A percentile compares a stretch with the other conserved stretches of the same genome.
phyloP scores from a whole-genome alignment of 2,888 invertebrate species.

The Plebejus melissa region DNA sequence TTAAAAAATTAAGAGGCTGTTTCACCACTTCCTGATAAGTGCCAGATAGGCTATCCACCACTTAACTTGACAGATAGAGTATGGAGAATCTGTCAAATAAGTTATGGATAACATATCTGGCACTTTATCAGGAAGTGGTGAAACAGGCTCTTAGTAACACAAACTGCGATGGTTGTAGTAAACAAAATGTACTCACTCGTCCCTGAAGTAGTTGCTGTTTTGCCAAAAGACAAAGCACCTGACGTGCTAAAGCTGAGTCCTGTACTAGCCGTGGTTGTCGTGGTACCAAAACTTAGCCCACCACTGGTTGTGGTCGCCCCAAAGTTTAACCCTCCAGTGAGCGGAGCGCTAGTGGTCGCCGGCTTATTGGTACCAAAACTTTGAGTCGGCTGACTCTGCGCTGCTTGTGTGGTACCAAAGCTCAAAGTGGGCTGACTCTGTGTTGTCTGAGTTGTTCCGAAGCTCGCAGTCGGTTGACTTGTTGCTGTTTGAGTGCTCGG shows the following conservation, averaged over 20 bases:
- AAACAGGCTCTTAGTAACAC: too few relatives aligned
- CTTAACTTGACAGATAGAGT: too few relatives aligned
- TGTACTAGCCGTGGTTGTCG: conserved; percentile 24
- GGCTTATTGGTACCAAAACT: conserved; percentile 30
- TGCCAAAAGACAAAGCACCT: conserved; percentile 38
- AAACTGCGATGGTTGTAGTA: not conserved
- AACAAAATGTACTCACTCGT: conserved; percentile 40
- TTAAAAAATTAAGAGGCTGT: too few relatives aligned
- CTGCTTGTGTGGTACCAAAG: conserved; percentile 18
- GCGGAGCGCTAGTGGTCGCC: not conserved
- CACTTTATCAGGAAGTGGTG: too few relatives aligned
- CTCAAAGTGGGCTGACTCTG: conserved; percentile 4
- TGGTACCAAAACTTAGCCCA: conserved; percentile 30
- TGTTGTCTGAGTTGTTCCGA: not conserved
- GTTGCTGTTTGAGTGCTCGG: not conserved
- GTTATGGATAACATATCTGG: too few relatives aligned
- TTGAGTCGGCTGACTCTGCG: conserved; percentile 30
- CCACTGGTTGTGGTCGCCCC: conserved; percentile 29
- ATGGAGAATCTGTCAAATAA: too few relatives aligned
- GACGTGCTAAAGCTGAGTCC: conserved; percentile 28
- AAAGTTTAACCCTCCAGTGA: conserved; percentile 22
- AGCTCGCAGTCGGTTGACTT: conserved; percentile 23
- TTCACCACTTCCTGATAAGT: too few relatives aligned
- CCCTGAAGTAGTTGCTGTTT: conserved; percentile 43
- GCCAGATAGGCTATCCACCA: too few relatives aligned